Conservation (phyloP, 1,140 invertebrate genomes). For the Meloidogyne exigua region DNA sequence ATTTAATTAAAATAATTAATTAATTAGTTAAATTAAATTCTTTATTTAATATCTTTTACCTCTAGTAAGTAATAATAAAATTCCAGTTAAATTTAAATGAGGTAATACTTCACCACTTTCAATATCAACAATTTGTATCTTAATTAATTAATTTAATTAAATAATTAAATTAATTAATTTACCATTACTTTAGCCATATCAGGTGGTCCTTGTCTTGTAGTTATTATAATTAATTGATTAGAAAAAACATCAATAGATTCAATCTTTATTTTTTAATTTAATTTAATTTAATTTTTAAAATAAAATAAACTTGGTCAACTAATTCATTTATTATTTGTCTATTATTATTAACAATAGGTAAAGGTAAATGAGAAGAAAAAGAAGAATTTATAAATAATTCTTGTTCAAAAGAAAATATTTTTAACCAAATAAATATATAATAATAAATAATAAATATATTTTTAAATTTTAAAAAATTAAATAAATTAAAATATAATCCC, state of each 20-base stretch:
- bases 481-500: background rate
- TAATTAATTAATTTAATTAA: background rate
- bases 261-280: conserved; percentile 49
- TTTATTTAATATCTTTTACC: conserved; percentile 36
- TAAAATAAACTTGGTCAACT: background rate
- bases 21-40: background rate
- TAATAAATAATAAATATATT: background rate
- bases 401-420: background rate
- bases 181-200: conserved; percentile 25
- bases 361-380: background rate
- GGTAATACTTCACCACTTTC: conserved; percentile 47
- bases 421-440: background rate
- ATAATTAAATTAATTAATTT: background rate
- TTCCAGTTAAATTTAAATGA: conserved; percentile 52
- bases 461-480: background rate
- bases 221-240: conserved; percentile 52
- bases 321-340: background rate
- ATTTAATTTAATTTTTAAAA: conserved; percentile 14
- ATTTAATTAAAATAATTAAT: too few species aligned
- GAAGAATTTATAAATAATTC: background rate
- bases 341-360: background rate
- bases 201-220: conserved; percentile 51
- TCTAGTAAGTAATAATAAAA: conserved; percentile 55
- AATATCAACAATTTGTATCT: conserved; percentile 56
- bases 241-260: conserved; percentile 54